Evolutionary conservation across 2,113 vertebrate species (phyloP).

Genomic region (Camelus dromedarius): DNA sequence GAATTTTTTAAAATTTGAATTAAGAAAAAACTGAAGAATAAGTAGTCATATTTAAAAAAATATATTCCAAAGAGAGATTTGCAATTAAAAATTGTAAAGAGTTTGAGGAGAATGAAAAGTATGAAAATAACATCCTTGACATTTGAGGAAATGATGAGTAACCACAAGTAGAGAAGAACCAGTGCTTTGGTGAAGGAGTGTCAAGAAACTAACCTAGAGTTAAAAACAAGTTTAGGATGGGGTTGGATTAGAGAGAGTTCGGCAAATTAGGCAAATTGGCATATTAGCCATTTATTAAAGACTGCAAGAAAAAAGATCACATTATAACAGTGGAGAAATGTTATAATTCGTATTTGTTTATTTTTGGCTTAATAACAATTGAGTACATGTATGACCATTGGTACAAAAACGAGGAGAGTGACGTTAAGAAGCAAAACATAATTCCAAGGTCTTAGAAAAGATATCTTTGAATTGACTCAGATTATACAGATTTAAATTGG

Average conservation of each 20-base stretch:
- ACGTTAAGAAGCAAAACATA: not conserved
- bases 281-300: not conserved
- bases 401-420: not conserved
- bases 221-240: too few species aligned
- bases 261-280: not conserved
- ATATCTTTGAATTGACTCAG: not conserved
- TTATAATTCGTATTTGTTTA: not conserved
- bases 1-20: not conserved
- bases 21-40: not conserved
- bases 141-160: not conserved
- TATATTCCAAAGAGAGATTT: not conserved
- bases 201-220: not conserved
- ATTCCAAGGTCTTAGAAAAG: not conserved
- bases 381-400: not conserved
- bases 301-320: not conserved
- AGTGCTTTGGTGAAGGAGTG: not conserved
- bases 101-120: not conserved
- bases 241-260: fast-evolving
- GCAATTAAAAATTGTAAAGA: not conserved
- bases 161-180: not conserved
- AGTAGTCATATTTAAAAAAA: not conserved
- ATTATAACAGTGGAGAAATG: not conserved
- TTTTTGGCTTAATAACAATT: not conserved
- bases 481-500: not conserved
- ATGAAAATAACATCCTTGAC: not conserved